These are phyloP conservation scores for Scelioninae gen. 1 DNA, from an alignment of 2,888 invertebrate species.

Conservation along the genomic window DNA sequence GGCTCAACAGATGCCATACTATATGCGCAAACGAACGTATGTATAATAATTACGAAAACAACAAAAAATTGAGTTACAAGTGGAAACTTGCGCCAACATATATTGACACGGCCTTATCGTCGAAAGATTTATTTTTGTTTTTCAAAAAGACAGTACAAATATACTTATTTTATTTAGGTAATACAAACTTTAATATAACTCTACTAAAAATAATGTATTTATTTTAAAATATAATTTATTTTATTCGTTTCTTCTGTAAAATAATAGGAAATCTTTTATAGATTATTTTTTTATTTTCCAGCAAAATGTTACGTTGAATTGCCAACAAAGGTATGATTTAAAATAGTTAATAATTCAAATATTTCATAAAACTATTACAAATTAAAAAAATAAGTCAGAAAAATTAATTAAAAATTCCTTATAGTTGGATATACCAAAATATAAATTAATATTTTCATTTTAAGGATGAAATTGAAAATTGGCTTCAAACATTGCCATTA, in stretches of 20 bases:
- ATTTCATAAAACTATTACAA: not conserved
- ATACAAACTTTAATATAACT: too few species aligned
- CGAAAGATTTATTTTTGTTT: slow-evolving; percentile 72
- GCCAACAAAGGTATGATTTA: not conserved
- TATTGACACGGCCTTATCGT: slow-evolving; percentile 75
- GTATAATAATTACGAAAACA: slow-evolving; percentile 12
- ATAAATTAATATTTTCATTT: slow-evolving; percentile 1
- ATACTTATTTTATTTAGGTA: slow-evolving; percentile 60
- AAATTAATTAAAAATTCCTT: not conserved
- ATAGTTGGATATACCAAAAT: not conserved
- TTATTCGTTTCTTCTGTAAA: not conserved
- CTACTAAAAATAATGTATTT: not conserved
- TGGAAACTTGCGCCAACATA: slow-evolving; percentile 77
- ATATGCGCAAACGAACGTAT: slow-evolving; percentile 1
- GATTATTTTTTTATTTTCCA: not conserved
- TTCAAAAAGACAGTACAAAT: slow-evolving; percentile 70
- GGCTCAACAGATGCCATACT: slow-evolving; percentile 59
- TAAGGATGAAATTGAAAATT: slow-evolving; percentile 45
- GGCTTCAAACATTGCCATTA: slow-evolving; percentile 51
- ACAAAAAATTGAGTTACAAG: not conserved
- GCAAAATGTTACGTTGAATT: not conserved
- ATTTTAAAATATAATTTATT: not conserved
- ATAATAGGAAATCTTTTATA: not conserved
- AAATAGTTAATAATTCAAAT: too few species aligned
- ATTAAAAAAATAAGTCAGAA: not conserved